A percentile compares a stretch with the other conserved stretches of the same genome.
Evolutionary conservation across 2,113 vertebrate species (phyloP).

Genomic region (Poicephalus meyeri): DNA sequence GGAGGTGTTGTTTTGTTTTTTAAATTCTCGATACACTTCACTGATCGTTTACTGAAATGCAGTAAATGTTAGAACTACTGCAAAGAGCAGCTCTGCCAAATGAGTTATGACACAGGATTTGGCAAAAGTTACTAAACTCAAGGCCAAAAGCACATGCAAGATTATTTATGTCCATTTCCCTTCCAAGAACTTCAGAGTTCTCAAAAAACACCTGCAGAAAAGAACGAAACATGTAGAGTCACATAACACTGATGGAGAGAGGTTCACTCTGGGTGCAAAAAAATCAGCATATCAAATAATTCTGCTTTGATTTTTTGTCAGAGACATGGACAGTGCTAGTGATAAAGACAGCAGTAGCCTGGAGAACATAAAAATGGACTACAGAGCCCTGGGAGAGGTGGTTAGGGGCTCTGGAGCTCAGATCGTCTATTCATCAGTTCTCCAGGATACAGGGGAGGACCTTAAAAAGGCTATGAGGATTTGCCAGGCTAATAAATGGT

Average conservation of each 20-base stretch:
- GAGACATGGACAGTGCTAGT: neutral
- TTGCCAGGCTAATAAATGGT: too few species aligned
- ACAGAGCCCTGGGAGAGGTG: too few species aligned
- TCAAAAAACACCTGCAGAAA: neutral
- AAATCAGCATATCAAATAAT: accelerated
- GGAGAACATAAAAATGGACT: too few species aligned
- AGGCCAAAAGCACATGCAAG: neutral
- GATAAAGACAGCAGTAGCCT: too few species aligned
- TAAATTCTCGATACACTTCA: neutral
- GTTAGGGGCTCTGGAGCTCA: too few species aligned
- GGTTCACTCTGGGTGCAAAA: neutral
- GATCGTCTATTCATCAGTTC: too few species aligned
- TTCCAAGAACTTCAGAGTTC: neutral
- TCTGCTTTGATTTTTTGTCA: neutral
- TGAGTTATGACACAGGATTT: neutral
- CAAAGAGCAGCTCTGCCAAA: neutral
- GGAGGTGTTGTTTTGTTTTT: neutral
- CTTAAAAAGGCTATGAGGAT: too few species aligned
- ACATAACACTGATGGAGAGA: neutral
- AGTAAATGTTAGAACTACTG: neutral
- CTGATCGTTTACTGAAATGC: neutral
- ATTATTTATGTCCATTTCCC: neutral
- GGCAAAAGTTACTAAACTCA: neutral
- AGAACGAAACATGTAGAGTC: neutral
- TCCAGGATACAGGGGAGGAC: too few species aligned